Evolutionary conservation across 2,113 vertebrate genomes (phyloP).

Genomic region (Seriola dumerili): DNA sequence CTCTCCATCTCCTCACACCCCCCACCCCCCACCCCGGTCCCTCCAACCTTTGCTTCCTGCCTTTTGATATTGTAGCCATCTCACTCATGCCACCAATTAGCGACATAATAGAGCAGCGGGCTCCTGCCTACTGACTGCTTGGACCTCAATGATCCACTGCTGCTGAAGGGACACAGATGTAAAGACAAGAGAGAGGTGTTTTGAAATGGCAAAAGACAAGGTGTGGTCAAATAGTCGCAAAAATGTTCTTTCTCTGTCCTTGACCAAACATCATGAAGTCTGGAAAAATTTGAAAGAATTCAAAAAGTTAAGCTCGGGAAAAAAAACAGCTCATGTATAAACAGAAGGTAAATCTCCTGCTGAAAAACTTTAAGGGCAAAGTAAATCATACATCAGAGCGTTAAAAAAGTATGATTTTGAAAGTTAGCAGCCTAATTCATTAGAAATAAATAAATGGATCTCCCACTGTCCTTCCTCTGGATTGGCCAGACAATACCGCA

Average conservation of each 20-base stretch:
- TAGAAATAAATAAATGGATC: too few relatives aligned
- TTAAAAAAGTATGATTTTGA: too few relatives aligned
- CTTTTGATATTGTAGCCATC: slow-evolving; percentile 79
- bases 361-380: too few relatives aligned
- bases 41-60: slow-evolving; percentile 71
- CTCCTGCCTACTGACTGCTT: slow-evolving; percentile 64
- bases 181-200: slow-evolving; percentile 25
- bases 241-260: slow-evolving; percentile 7
- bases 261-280: background rate
- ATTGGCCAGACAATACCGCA: too few relatives aligned
- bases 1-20: slow-evolving; percentile 61
- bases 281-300: background rate
- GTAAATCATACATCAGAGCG: too few relatives aligned
- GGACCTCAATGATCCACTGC: slow-evolving; percentile 63
- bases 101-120: slow-evolving; percentile 75
- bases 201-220: slow-evolving; percentile 16
- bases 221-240: slow-evolving; percentile 20
- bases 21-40: slow-evolving; percentile 15
- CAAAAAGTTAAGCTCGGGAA: background rate
- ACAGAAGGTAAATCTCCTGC: too few relatives aligned
- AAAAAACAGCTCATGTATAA: too few relatives aligned
- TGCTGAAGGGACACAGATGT: slow-evolving; percentile 39
- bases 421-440: too few relatives aligned
- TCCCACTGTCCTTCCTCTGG: too few relatives aligned
- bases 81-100: slow-evolving; percentile 83